These are phyloP conservation scores for Anoplius nigerrimus DNA, from an alignment of 2,888 invertebrate species.

Conservation along the genomic window DNA sequence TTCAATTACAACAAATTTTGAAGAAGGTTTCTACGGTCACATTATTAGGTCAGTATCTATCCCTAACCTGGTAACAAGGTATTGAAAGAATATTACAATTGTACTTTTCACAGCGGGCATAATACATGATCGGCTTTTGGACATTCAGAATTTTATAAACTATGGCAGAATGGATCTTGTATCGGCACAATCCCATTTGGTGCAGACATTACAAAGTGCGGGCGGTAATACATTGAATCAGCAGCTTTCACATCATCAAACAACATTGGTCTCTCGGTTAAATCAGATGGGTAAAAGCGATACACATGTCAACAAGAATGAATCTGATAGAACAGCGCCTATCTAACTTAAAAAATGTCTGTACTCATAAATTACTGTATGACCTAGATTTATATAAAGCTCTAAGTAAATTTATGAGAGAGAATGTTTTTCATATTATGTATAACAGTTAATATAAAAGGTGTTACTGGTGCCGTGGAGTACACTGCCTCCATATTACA, in stretches of 20 bases:
- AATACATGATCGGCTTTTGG: slow-evolving; percentile 82
- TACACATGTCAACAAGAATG: slow-evolving; percentile 45
- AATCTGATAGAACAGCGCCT: slow-evolving; percentile 57
- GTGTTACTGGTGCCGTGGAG: slow-evolving; percentile 25
- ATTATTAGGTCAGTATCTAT: slow-evolving; percentile 78
- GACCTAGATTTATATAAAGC: slow-evolving; percentile 65
- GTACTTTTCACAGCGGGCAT: slow-evolving; percentile 80
- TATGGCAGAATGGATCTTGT: slow-evolving; percentile 82
- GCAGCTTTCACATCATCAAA: slow-evolving; percentile 83
- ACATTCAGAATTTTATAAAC: slow-evolving; percentile 81
- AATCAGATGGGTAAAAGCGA: slow-evolving; percentile 74
- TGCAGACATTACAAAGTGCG: slow-evolving; percentile 82
- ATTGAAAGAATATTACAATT: not conserved
- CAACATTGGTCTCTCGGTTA: slow-evolving; percentile 81
- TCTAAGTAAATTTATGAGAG: slow-evolving; percentile 63
- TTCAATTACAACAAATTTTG: slow-evolving; percentile 80
- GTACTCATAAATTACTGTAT: slow-evolving; percentile 66
- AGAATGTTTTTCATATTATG: slow-evolving; percentile 33
- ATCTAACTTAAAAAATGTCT: slow-evolving; percentile 55
- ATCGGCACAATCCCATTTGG: slow-evolving; percentile 81
- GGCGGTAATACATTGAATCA: slow-evolving; percentile 81
- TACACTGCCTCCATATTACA: slow-evolving; percentile 28
- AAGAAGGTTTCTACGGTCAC: slow-evolving; percentile 84
- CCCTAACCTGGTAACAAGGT: not conserved
- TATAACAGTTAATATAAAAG: slow-evolving; percentile 38